Evolutionary conservation across 2,888 invertebrate species (phyloP).

Genomic region (Eustalomyia histrio): DNA sequence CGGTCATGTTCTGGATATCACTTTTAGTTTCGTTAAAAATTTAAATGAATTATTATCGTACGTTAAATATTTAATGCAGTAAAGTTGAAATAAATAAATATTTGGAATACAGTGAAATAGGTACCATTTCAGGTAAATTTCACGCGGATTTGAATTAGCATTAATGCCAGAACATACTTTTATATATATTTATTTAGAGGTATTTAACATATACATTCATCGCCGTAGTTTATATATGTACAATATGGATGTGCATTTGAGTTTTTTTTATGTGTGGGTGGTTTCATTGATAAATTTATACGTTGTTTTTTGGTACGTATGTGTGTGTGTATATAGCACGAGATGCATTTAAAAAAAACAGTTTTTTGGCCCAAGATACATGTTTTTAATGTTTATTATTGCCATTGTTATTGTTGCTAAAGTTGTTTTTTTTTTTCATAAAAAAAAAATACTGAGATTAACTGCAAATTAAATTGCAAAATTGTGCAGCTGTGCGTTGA

Average conservation of each 20-base stretch:
- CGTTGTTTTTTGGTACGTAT: constrained; percentile 6
- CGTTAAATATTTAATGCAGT: too few relatives aligned
- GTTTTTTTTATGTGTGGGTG: constrained; percentile 70
- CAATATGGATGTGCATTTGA: not conserved
- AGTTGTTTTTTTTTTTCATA: constrained; percentile 18
- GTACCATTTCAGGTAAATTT: too few relatives aligned
- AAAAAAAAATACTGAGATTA: constrained; percentile 66
- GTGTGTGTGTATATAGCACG: not conserved
- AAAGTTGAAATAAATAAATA: too few relatives aligned
- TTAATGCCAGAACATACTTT: too few relatives aligned
- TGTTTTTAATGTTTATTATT: constrained; percentile 33
- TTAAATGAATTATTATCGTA: too few relatives aligned
- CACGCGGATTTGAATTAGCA: too few relatives aligned
- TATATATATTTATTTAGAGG: too few relatives aligned
- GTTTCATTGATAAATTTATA: constrained; percentile 76
- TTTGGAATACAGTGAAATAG: too few relatives aligned
- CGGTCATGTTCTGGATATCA: too few relatives aligned
- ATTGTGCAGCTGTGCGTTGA: constrained; percentile 73
- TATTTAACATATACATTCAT: too few relatives aligned
- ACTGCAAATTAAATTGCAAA: constrained; percentile 76
- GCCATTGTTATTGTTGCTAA: constrained; percentile 31
- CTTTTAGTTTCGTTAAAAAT: too few relatives aligned
- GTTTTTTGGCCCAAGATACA: constrained; percentile 14
- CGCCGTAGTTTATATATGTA: not conserved
- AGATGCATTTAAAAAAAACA: not conserved